phyloP scores from a whole-genome alignment of 2,888 invertebrate genomes.

The Oconnorella tubifera region DNA sequence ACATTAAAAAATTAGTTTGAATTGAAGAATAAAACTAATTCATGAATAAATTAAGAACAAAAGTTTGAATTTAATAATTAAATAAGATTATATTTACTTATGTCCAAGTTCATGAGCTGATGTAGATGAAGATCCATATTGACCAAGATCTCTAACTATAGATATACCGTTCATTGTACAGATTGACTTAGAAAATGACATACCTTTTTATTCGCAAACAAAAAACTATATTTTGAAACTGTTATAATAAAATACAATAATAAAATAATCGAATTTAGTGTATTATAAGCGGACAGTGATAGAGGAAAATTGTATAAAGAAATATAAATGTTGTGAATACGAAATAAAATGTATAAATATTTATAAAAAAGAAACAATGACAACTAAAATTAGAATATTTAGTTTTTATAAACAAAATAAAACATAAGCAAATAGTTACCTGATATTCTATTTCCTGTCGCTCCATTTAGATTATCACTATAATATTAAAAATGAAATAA shows the following conservation, averaged over 20 bases:
- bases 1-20: too few relatives aligned
- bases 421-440: too few relatives aligned
- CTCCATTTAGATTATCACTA: neutral
- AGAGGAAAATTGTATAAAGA: neutral
- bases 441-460: neutral
- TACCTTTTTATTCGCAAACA: slow-evolving; percentile 7
- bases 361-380: neutral
- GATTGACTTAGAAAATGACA: slow-evolving; percentile 16
- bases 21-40: too few relatives aligned
- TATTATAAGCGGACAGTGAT: too few relatives aligned
- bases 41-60: too few relatives aligned
- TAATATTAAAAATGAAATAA: neutral
- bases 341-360: neutral
- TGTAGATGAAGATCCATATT: slow-evolving; percentile 25
- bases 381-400: neutral
- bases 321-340: neutral
- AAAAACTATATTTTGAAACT: neutral
- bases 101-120: slow-evolving; percentile 41
- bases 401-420: too few relatives aligned
- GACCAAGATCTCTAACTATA: slow-evolving; percentile 23
- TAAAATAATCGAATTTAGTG: neutral
- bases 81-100: too few relatives aligned
- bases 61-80: too few relatives aligned
- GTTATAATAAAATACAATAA: neutral
- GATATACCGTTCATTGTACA: slow-evolving; percentile 18